phyloP scores from a whole-genome alignment of 2,797 vertebrate genomes.

The Apogon talboti region DNA sequence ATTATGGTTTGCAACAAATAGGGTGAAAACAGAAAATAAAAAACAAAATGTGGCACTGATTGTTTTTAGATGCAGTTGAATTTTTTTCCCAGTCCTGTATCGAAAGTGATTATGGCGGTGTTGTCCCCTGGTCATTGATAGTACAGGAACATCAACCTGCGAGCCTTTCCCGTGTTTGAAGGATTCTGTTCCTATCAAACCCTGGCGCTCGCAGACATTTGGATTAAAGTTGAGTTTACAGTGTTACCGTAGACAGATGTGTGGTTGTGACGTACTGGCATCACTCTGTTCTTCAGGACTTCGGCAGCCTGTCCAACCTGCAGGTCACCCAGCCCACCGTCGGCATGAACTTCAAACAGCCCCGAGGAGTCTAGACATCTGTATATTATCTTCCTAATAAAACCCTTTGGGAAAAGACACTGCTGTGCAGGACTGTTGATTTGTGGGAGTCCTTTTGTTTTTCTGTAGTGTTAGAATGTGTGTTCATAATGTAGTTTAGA shows the following conservation, averaged over 20 bases:
- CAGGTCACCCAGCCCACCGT: constrained; percentile 96
- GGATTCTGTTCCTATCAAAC: constrained; percentile 66
- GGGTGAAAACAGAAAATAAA: too few relatives aligned
- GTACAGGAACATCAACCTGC: constrained; percentile 70
- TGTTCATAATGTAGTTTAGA: background rate
- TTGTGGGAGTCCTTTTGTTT: constrained; percentile 8
- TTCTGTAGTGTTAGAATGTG: background rate
- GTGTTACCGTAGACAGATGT: too few relatives aligned
- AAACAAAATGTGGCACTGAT: background rate
- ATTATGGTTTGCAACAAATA: too few relatives aligned
- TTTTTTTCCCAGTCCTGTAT: constrained; percentile 12
- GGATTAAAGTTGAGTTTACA: background rate
- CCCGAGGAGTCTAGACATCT: constrained; percentile 89
- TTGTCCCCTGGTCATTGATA: constrained; percentile 37
- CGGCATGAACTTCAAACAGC: constrained; percentile 98
- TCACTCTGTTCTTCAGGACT: constrained; percentile 86
- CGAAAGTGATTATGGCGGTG: constrained; percentile 13
- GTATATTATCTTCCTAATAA: constrained; percentile 86
- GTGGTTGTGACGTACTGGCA: background rate
- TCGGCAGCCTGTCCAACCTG: constrained; percentile 93
- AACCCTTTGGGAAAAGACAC: constrained; percentile 62
- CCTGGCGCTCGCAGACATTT: constrained; percentile 73
- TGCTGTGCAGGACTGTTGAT: constrained; percentile 42
- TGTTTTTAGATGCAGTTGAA: too few relatives aligned
- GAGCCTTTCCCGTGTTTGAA: constrained; percentile 78